Conservation (phyloP, 1,140 invertebrate genomes). For the Heliconius nattereri region DNA sequence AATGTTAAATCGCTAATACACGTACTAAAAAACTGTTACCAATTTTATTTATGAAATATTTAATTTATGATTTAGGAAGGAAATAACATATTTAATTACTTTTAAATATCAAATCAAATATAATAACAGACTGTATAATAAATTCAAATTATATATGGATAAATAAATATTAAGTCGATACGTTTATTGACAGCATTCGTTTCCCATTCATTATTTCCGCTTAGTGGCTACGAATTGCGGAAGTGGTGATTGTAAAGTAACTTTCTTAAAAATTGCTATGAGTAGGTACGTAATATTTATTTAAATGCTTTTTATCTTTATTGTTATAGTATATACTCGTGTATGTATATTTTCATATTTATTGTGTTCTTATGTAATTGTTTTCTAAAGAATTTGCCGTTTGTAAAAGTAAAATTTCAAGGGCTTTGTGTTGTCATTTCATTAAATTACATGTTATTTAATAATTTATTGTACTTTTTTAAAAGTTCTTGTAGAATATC, state of each 20-base stretch:
- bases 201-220: slow-evolving; percentile 21
- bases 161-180: background rate
- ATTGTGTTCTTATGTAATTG: background rate
- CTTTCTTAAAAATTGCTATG: slow-evolving; percentile 13
- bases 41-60: background rate
- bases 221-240: slow-evolving; percentile 21
- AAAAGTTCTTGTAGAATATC: no score
- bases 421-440: background rate
- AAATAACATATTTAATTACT: background rate
- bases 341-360: background rate
- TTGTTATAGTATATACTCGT: background rate
- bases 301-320: background rate
- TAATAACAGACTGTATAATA: background rate
- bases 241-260: slow-evolving; percentile 3
- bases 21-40: background rate
- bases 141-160: background rate
- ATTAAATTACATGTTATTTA: no score
- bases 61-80: background rate
- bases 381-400: no score
- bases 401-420: background rate
- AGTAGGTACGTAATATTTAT: slow-evolving; percentile 6
- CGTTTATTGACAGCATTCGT: slow-evolving; percentile 14
- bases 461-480: no score
- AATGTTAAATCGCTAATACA: background rate
- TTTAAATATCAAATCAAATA: background rate